Evolutionary conservation across 2,797 vertebrate species (phyloP).

Genomic region (Acipenser ruthenus): DNA sequence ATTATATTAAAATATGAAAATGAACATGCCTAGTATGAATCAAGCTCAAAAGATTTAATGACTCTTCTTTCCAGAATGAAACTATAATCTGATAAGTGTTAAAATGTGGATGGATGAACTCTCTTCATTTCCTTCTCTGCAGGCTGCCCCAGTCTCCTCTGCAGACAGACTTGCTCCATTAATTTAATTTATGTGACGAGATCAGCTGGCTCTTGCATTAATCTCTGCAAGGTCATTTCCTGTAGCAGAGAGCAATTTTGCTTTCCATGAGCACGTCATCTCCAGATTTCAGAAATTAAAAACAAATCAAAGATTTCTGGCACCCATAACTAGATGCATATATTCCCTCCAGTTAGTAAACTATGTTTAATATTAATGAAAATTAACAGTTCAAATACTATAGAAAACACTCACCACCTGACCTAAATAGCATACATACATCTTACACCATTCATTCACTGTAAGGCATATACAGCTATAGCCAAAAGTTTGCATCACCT

Average conservation of each 20-base stretch:
- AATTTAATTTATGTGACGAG: constrained; percentile 11
- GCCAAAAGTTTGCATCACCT: too few relatives aligned
- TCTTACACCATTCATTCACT: too few relatives aligned
- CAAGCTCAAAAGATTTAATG: constrained; percentile 1
- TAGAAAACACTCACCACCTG: too few relatives aligned
- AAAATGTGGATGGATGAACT: constrained; percentile 13
- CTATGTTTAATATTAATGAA: too few relatives aligned
- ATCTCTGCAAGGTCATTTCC: constrained; percentile 18
- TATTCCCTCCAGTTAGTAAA: too few relatives aligned
- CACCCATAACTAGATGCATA: too few relatives aligned
- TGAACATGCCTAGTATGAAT: constrained; percentile 16
- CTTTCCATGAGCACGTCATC: constrained; percentile 4
- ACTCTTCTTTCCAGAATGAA: background rate
- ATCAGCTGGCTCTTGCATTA: constrained; percentile 5
- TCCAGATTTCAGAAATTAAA: background rate
- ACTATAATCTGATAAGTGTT: constrained; percentile 1
- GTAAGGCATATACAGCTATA: too few relatives aligned
- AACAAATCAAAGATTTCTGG: background rate
- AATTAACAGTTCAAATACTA: too few relatives aligned
- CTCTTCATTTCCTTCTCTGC: background rate
- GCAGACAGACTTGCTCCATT: background rate
- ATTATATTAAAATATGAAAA: constrained; percentile 3
- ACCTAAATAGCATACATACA: too few relatives aligned
- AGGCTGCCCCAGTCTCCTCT: constrained; percentile 1
- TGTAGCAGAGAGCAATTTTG: constrained; percentile 13